Percentiles rank a stretch among this genome's conserved stretches.
Conservation (phyloP, 2,113 vertebrate species). For the Centropus bengalensis region DNA sequence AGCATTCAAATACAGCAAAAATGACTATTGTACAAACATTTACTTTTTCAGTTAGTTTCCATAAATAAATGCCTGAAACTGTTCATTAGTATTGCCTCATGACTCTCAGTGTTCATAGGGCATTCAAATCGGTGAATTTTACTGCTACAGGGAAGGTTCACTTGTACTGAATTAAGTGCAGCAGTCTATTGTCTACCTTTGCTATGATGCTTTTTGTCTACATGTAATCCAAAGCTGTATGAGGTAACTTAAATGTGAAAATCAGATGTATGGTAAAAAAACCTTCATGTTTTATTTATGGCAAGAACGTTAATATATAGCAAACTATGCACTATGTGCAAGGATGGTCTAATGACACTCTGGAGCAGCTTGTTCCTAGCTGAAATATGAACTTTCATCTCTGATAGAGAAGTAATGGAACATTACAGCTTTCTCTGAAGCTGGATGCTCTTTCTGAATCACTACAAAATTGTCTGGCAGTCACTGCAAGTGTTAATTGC, state of each 20-base stretch:
- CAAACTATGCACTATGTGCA: not conserved
- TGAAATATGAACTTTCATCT: constrained; percentile 38
- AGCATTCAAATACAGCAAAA: not conserved
- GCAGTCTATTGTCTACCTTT: not conserved
- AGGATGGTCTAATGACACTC: constrained; percentile 12
- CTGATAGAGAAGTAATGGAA: constrained; percentile 39
- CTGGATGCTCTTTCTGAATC: constrained; percentile 57
- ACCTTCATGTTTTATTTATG: constrained; percentile 49
- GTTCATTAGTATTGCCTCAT: not conserved
- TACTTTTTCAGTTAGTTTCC: not conserved
- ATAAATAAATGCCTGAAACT: constrained; percentile 11
- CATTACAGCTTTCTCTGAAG: constrained; percentile 18
- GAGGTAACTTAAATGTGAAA: constrained; percentile 16
- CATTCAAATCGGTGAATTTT: not conserved
- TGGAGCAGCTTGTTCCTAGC: constrained; percentile 20
- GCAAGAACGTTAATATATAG: constrained; percentile 5
- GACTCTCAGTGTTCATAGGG: not conserved
- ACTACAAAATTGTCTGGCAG: constrained; percentile 58
- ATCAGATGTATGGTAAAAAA: constrained; percentile 18
- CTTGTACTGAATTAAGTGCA: constrained; percentile 1
- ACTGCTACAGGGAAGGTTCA: not conserved
- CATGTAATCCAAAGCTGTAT: not conserved
- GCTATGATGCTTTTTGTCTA: not conserved
- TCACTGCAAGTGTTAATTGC: constrained; percentile 51
- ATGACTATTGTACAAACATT: fast-evolving